Percentiles rank a stretch among this genome's conserved stretches.
Evolutionary conservation across 2,113 vertebrate genomes (phyloP).

Genomic region (Spea multiplicata): DNA sequence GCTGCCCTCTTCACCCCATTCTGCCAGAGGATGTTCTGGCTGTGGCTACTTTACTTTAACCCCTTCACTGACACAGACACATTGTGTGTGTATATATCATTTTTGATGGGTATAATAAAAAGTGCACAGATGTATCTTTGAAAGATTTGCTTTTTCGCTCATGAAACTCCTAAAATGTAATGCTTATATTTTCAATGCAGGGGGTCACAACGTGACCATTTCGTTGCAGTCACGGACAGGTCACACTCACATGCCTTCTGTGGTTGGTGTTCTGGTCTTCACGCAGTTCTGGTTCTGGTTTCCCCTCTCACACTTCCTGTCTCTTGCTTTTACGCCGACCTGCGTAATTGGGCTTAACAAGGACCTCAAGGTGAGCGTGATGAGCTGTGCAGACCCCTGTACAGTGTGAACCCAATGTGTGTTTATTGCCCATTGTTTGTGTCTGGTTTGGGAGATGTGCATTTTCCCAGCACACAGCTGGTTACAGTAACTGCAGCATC

Average conservation of each 20-base stretch:
- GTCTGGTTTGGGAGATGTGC: background rate
- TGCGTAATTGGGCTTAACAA: conserved; percentile 98
- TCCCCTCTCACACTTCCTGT: conserved; percentile 94
- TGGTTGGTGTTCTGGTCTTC: conserved; percentile 95
- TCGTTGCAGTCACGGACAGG: conserved; percentile 96
- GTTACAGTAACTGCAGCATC: conserved; percentile 44
- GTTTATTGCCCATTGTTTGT: background rate
- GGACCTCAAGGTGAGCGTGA: conserved; percentile 87
- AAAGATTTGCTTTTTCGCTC: background rate
- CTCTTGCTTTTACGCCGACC: conserved; percentile 93
- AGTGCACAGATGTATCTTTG: background rate
- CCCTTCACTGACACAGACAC: background rate
- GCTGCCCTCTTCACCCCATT: conserved; percentile 52
- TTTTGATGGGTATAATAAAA: no score
- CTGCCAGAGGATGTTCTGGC: conserved; percentile 13
- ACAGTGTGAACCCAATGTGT: no score
- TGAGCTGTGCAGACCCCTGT: no score
- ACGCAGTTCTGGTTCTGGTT: conserved; percentile 99
- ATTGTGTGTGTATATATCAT: no score
- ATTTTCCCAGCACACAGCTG: background rate
- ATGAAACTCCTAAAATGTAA: background rate
- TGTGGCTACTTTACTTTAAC: conserved; percentile 27
- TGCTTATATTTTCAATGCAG: conserved; percentile 60
- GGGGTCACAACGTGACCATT: conserved; percentile 95
- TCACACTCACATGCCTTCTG: conserved; percentile 97